Percentiles rank a stretch among this genome's conserved stretches.
Conservation (phyloP, 2,888 invertebrate species). For the Perdita meconis region DNA sequence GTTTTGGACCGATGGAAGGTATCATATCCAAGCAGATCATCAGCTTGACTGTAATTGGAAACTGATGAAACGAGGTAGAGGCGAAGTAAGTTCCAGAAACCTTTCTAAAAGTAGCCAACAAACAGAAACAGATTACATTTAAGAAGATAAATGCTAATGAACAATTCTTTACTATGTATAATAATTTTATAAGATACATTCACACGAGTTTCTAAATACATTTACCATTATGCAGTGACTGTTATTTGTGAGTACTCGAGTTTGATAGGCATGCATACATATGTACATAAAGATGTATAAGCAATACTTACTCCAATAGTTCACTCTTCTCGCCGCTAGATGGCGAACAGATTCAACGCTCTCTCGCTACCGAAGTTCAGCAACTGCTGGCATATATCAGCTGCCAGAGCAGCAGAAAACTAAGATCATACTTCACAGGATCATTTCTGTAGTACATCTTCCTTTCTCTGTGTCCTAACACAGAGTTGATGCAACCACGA, state of each 20-base stretch:
- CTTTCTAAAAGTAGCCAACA: too few relatives aligned
- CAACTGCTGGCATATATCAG: constrained; percentile 8
- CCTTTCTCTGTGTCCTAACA: constrained; percentile 85
- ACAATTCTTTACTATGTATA: background rate
- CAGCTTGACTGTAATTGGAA: constrained; percentile 96
- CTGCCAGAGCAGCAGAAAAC: fast-evolving
- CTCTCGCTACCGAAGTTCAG: constrained; percentile 34
- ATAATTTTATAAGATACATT: background rate
- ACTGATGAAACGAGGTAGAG: constrained; percentile 91
- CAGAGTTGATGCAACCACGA: constrained; percentile 86
- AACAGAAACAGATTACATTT: too few relatives aligned
- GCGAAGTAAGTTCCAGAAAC: constrained; percentile 83
- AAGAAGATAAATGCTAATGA: too few relatives aligned
- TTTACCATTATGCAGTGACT: too few relatives aligned
- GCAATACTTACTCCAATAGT: background rate
- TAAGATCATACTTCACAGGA: constrained; percentile 87
- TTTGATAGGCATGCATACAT: too few relatives aligned
- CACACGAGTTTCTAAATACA: too few relatives aligned
- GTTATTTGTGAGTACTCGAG: too few relatives aligned
- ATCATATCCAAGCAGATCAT: constrained; percentile 93
- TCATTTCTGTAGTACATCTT: constrained; percentile 89
- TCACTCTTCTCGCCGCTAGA: constrained; percentile 47
- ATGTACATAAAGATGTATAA: background rate
- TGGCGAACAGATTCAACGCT: constrained; percentile 16
- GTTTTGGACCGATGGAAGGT: constrained; percentile 97